A percentile compares a stretch with the other conserved stretches of the same genome.
Evolutionary conservation across 1,140 invertebrate genomes (phyloP).

Genomic region (Metaphire vulgaris): DNA sequence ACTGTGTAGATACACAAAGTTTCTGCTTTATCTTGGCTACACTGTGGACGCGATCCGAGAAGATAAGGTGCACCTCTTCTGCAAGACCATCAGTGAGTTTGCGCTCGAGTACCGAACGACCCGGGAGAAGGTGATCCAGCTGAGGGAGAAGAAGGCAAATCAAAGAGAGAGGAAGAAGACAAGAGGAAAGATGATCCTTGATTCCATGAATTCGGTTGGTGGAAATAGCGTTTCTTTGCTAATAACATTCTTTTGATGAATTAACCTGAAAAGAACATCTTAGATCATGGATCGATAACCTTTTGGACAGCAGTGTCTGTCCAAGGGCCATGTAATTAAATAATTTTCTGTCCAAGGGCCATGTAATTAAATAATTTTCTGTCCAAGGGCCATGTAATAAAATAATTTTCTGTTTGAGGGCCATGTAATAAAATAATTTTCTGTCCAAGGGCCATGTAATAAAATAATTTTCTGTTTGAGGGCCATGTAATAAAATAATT

Average conservation of each 20-base stretch:
- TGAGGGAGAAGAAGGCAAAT: slow-evolving; percentile 89
- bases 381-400: too few species aligned
- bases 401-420: too few species aligned
- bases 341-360: not conserved
- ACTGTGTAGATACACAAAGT: slow-evolving; percentile 81
- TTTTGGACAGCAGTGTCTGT: not conserved
- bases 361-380: not conserved
- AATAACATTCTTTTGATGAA: too few species aligned
- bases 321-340: not conserved
- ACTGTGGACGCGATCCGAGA: slow-evolving; percentile 71
- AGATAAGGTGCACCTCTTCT: slow-evolving; percentile 83
- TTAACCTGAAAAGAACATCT: not conserved
- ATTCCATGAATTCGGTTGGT: slow-evolving; percentile 58
- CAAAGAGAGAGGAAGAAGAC: slow-evolving; percentile 93
- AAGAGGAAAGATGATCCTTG: slow-evolving; percentile 94
- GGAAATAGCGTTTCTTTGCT: too few species aligned
- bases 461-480: too few species aligned
- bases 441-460: too few species aligned
- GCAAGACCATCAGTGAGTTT: slow-evolving; percentile 92
- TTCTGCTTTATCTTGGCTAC: slow-evolving; percentile 88
- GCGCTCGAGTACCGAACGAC: slow-evolving; percentile 96
- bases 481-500: too few species aligned
- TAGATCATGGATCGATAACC: not conserved
- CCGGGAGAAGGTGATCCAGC: slow-evolving; percentile 86
- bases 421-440: too few species aligned